These are phyloP conservation scores for Tychaedon coryphoeus DNA, from an alignment of 2,113 vertebrate species.

Conservation along the genomic window DNA sequence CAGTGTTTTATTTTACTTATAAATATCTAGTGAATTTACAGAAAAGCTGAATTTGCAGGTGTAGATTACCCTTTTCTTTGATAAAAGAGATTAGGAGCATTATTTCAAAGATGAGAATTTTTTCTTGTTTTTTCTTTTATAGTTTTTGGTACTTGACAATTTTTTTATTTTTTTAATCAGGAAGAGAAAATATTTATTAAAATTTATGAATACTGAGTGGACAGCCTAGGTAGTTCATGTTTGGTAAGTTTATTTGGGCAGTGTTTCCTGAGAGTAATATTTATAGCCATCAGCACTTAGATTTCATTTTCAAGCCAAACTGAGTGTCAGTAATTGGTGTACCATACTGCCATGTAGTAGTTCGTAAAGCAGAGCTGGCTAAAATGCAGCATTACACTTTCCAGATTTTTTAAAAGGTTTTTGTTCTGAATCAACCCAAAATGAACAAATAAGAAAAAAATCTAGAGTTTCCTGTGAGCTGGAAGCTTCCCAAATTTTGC, in stretches of 20 bases:
- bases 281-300: constrained; percentile 8
- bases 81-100: neutral
- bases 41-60: neutral
- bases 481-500: constrained; percentile 44
- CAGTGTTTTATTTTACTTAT: neutral
- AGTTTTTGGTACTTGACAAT: neutral
- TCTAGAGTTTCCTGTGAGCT: constrained; percentile 21
- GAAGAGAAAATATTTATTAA: neutral
- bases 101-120: neutral
- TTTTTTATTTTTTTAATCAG: neutral
- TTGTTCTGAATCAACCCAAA: constrained; percentile 24
- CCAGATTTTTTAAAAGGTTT: neutral
- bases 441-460: neutral
- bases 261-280: neutral
- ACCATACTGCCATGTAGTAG: neutral
- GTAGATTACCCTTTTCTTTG: neutral
- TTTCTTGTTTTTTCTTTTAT: neutral
- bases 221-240: neutral
- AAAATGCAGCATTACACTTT: neutral
- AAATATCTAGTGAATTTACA: neutral
- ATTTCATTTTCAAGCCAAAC: constrained; percentile 1
- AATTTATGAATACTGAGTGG: neutral
- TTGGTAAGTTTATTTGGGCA: neutral
- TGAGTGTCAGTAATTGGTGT: neutral
- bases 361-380: neutral